phyloP scores from a whole-genome alignment of 2,888 invertebrate genomes.

The Uropetala carovei region DNA sequence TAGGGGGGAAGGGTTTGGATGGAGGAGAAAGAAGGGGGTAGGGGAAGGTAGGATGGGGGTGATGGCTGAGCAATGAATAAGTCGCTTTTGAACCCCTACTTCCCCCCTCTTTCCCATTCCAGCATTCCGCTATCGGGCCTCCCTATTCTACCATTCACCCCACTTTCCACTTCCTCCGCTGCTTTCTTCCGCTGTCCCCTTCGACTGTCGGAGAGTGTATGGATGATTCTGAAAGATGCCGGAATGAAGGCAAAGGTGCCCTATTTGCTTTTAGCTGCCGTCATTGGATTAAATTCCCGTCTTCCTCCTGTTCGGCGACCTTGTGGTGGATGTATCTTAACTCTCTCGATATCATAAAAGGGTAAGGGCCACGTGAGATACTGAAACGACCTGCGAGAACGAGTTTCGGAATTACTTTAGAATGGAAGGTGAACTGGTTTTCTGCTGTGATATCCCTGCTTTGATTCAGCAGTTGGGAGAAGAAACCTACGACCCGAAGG shows the following conservation, averaged over 20 bases:
- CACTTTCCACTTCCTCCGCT: background rate
- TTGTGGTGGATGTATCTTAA: background rate
- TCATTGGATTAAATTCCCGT: background rate
- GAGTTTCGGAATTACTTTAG: too few relatives aligned
- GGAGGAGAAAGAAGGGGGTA: background rate
- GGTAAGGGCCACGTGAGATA: too few relatives aligned
- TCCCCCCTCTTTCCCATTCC: background rate
- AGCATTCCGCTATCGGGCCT: background rate
- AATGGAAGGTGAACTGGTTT: too few relatives aligned
- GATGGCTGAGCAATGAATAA: background rate
- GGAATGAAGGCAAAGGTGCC: background rate
- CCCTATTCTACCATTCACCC: background rate
- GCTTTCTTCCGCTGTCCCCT: background rate
- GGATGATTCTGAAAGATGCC: slow-evolving; percentile 1
- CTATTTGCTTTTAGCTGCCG: background rate
- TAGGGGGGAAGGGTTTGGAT: background rate
- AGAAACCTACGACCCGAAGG: too few relatives aligned
- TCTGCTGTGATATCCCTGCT: too few relatives aligned
- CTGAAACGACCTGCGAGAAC: too few relatives aligned
- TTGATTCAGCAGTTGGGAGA: too few relatives aligned
- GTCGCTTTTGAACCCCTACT: background rate
- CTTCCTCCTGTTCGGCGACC: background rate
- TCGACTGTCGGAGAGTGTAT: background rate
- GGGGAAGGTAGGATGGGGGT: background rate
- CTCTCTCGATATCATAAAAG: background rate